Base-by-base conservation (phyloP, 2,888 invertebrate species). In the Cremastinae sp. region DNA sequence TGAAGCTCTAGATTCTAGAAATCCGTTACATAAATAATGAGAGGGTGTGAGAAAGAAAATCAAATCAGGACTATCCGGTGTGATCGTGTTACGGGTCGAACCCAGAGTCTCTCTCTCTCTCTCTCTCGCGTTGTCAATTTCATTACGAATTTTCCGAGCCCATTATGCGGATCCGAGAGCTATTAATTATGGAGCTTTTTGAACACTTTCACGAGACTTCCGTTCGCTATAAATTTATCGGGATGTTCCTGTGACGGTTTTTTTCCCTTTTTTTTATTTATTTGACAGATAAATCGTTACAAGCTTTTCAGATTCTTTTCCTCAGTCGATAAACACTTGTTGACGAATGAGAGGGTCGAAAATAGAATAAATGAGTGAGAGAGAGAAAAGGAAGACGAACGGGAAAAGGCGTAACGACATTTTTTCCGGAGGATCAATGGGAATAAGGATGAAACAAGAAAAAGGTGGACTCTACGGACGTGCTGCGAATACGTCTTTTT, bases 21-120 rank as follows among this genome's bases (percentile, higher is more conserved):
- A 72, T 69, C 64, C 62, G 65, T 10, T 59, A 76, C 68, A 76
- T 76, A 76, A 76, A 76, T 76, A 61, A 75, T 66, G 22, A 53
- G 22, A 16, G 53, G n/a, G 53, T 10, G 12, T 5, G 41, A 41
- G 58, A n/a, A n/a, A 49, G 35, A 69, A 75, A 72, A 75, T 72
- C 49, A 58, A 68, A 66, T 55, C 71, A 68, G 47, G 74, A 62
- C 68, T 59, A 69, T 69, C 74, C 69, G 69, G 58, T 69, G 16
- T 49, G 47, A 37, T 12, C 28, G 39, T 16, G 10, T 62, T 9
- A 16, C 12, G 22, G 41, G 12, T n/a, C 20, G 35, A 45, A 71
- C 20, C n/a, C n/a, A n/a, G n/a, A n/a, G n/a, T n/a, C n/a, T n/a
- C n/a, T n/a, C n/a, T n/a, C n/a, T n/a, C n/a, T n/a, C n/a, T n/a